phyloP scores from a whole-genome alignment of 2,888 invertebrate genomes.

The Drosophila diplacantha region DNA sequence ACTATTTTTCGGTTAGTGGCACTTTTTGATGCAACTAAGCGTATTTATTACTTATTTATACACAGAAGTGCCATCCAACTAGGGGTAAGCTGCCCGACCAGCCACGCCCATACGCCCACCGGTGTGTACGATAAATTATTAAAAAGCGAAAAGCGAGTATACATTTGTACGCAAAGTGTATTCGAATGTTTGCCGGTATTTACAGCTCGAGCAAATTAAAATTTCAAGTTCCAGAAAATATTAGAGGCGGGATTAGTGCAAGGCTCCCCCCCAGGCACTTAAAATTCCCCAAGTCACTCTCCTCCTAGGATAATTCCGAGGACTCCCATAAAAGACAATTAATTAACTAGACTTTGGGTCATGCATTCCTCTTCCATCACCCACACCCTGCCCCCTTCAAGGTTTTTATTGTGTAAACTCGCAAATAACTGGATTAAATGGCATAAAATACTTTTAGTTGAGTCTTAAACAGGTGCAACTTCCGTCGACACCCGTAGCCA shows the following conservation, averaged over 20 bases:
- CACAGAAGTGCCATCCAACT: conserved; percentile 57
- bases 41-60: conserved; percentile 72
- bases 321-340: conserved; percentile 53
- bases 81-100: conserved; percentile 39
- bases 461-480: conserved; percentile 67
- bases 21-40: conserved; percentile 71
- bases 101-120: conserved; percentile 35
- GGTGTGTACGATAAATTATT: conserved; percentile 39
- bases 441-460: conserved; percentile 69
- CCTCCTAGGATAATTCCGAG: conserved; percentile 13
- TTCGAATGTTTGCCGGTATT: conserved; percentile 31
- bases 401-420: conserved; percentile 71
- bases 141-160: conserved; percentile 36
- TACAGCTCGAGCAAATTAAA: conserved; percentile 12
- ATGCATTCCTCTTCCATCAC: conserved; percentile 39
- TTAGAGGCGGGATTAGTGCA: conserved; percentile 24
- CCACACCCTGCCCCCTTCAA: conserved; percentile 31
- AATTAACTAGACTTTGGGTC: conserved; percentile 65
- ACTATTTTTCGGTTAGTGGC: conserved; percentile 69
- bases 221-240: conserved; percentile 19
- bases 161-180: conserved; percentile 41
- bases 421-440: conserved; percentile 72
- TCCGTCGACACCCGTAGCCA: conserved; percentile 35
- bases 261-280: conserved; percentile 16
- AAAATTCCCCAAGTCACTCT: conserved; percentile 32